Evolutionary conservation across 2,113 vertebrate species (phyloP), one percentile per base, ranked within the genome.

Genomic region (Pipa parva): DNA sequence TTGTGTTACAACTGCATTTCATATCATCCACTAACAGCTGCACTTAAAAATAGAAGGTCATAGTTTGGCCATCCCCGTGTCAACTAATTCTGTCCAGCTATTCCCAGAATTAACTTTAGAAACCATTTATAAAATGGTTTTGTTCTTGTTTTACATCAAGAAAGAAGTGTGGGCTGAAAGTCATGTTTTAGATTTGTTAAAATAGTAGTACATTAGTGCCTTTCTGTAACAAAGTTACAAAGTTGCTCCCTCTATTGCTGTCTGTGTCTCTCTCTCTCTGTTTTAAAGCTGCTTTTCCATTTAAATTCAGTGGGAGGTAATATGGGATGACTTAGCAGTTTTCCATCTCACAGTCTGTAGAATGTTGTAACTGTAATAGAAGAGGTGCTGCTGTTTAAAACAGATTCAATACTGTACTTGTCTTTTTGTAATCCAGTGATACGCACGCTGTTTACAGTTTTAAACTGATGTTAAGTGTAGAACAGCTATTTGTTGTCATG

Each of bases 361-460:
- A 72, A 64, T 21, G n/a, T 58, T 31, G 28, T 69, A 75, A 74
- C 81, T 82, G 68, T 76, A 75, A 73, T 42, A 75, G 81, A 77
- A 80, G 87, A 77, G 90, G 91, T 86, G 91, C 91, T 90, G 66
- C 79, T 80, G 87, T 76, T 77, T 72, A 73, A 76, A 33, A 69
- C 82, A 75, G 84, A 83, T 77, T 75, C 78, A 73, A 63, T 69
- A 72, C 68, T 58, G 54, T 63, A 27, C 45, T 51, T 71, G 77
- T 76, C 83, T 82, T 81, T 76, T 87, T 79, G 78, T 75, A 76
- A 80, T 28, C 45, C 52, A 64, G 75, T 79, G 75, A 76, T 59
- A 66, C 75, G 81, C 72, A 73, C 82, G 83, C 86, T 91, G 93
- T 93, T 94, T 93, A 95, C 94, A 95, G 88, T 87, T 84, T 65